A percentile compares a stretch with the other conserved stretches of the same genome.
These are phyloP conservation scores for Hypotaenidia okinawae DNA, from an alignment of 2,797 vertebrate genomes.

Conservation along the genomic window DNA sequence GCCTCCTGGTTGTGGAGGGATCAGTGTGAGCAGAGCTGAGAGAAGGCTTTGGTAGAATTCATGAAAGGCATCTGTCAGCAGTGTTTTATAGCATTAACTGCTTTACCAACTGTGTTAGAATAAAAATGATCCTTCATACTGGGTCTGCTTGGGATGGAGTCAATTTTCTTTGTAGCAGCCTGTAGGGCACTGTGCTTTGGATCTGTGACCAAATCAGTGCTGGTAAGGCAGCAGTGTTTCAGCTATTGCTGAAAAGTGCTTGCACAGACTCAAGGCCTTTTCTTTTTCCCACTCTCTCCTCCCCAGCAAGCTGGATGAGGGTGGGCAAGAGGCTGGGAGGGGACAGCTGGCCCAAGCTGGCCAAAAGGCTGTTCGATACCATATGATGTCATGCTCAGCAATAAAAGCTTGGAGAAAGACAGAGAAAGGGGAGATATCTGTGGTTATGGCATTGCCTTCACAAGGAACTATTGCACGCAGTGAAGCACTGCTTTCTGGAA, in stretches of 20 bases:
- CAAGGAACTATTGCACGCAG: neutral
- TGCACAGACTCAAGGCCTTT: neutral
- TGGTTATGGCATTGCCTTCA: neutral
- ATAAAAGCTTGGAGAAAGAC: neutral
- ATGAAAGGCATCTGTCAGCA: neutral
- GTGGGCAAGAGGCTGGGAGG: accelerated
- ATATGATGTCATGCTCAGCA: neutral
- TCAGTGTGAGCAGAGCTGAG: neutral
- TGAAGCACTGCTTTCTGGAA: neutral
- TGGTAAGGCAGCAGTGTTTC: neutral
- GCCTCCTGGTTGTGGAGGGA: neutral
- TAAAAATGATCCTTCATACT: neutral
- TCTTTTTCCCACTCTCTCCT: neutral
- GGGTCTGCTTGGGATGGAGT: neutral
- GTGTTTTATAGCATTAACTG: neutral
- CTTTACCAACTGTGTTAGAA: neutral
- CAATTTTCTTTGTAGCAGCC: neutral
- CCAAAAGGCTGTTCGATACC: neutral
- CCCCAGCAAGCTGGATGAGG: neutral
- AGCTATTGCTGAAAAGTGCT: neutral
- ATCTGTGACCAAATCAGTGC: neutral
- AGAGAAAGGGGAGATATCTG: neutral
- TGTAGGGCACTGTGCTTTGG: neutral
- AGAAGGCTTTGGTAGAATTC: neutral
- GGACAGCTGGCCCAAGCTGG: neutral